Conservation (phyloP, 2,113 vertebrate genomes). For the Hydropotes inermis region DNA sequence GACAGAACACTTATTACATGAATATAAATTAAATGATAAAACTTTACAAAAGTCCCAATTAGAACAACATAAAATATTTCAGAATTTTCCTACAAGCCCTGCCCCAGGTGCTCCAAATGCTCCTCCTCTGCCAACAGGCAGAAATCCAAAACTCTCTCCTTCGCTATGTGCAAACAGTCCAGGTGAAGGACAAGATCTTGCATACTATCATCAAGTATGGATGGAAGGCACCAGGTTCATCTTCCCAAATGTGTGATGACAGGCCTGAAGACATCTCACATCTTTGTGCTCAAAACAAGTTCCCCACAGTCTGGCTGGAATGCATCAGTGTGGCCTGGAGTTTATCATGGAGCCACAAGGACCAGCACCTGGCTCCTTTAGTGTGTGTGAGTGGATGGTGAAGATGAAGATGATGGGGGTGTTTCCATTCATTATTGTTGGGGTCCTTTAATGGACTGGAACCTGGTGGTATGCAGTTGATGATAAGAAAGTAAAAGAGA, state of each 20-base stretch:
- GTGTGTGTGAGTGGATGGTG: neutral
- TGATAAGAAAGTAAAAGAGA: too few species aligned
- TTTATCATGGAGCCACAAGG: neutral
- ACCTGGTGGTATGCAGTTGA: too few species aligned
- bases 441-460: too few species aligned
- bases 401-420: neutral
- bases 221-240: neutral
- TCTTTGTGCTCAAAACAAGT: neutral
- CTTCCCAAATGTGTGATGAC: neutral
- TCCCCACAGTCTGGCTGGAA: neutral
- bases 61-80: too few species aligned
- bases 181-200: neutral
- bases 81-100: too few species aligned
- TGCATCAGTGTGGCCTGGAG: neutral
- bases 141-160: too few species aligned
- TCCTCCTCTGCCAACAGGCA: too few species aligned
- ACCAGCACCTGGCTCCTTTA: neutral
- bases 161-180: neutral
- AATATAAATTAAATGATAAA: too few species aligned
- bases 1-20: too few species aligned
- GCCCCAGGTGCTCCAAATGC: too few species aligned
- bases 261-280: neutral
- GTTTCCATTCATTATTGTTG: neutral
- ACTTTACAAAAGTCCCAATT: too few species aligned
- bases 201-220: neutral